Evolutionary conservation across 1,140 invertebrate genomes (phyloP), one percentile per base, ranked within the genome.

Genomic region (Teleogryllus occipitalis): DNA sequence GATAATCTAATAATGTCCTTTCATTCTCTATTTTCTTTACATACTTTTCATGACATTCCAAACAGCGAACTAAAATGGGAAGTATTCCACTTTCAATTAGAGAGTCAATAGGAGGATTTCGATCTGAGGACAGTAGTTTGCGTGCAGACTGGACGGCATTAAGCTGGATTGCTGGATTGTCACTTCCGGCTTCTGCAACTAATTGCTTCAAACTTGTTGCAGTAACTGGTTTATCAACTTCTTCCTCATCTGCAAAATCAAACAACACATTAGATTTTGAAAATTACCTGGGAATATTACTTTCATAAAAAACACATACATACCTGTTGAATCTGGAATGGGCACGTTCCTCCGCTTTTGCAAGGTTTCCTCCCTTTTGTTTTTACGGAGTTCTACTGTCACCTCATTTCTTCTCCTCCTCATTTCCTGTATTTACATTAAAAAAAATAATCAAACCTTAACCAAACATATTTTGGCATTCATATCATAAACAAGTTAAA

Each of bases 101-200:
- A 80, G 94, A 93, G 90, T 99, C 96, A 84, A 99, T 99, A n/a
- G 98, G 98, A 82, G 98, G 98, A 89, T 99, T 99, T 82, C 96
- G 92, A 87, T 99, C 97, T 74, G 96, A 97, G 7, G 97, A 99
- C 8, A 99, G 88, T 78, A 99, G 88, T 88, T 98, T 99, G 80
- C 98, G 89, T 77, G 95, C 95, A 49, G 95, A 91, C 85, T 96
- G 95, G 8, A 97, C 94, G 76, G 95, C 94, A 82, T 89, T 87
- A 82, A 96, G 89, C 86, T 96, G 94, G 83, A 92, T 86, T 27
- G 89, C 88, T 77, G 93, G 91, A 83, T 95, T 90, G 49, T 89
- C 89, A 85, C 91, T 91, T 8, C 88, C 91, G 49, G 94, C 94
- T 83, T 94, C 93, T 82, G 88, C 86, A 76, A 96, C 94, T 80